Evolutionary conservation across 2,113 vertebrate species (phyloP).

Genomic region (Coregonus clupeaformis): DNA sequence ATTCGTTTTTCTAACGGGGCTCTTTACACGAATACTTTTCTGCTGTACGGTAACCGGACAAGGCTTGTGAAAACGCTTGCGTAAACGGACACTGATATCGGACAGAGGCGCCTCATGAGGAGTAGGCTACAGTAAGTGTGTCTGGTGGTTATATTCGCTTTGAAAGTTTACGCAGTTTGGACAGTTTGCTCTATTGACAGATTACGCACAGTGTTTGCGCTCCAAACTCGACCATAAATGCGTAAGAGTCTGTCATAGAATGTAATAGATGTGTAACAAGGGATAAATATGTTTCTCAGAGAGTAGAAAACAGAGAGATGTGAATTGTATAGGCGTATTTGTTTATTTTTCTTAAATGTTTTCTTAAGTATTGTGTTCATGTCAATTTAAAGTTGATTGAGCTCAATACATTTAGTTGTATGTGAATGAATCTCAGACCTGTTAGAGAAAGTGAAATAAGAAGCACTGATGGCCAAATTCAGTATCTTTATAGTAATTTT

Average conservation of each 20-base stretch:
- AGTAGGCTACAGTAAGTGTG: conserved; percentile 1
- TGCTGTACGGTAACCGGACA: neutral
- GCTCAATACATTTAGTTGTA: too few species aligned
- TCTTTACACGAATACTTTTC: neutral
- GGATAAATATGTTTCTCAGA: too few species aligned
- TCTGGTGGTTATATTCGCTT: neutral
- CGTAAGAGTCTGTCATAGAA: neutral
- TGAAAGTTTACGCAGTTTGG: neutral
- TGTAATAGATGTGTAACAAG: too few species aligned
- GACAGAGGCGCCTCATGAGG: neutral
- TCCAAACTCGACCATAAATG: neutral
- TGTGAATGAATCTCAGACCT: too few species aligned
- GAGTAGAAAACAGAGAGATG: too few species aligned
- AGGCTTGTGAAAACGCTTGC: neutral
- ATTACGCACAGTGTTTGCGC: neutral
- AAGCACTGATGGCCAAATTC: too few species aligned
- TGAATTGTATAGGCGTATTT: too few species aligned
- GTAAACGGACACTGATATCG: neutral
- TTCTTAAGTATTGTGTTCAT: too few species aligned
- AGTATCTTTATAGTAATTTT: too few species aligned
- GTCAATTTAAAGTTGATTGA: too few species aligned
- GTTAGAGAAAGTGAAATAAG: too few species aligned
- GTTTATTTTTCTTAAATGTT: too few species aligned
- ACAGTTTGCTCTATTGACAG: neutral
- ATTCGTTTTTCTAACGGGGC: neutral